Conservation (phyloP, 2,113 vertebrate species). For the human (Homo sapiens) region DNA sequence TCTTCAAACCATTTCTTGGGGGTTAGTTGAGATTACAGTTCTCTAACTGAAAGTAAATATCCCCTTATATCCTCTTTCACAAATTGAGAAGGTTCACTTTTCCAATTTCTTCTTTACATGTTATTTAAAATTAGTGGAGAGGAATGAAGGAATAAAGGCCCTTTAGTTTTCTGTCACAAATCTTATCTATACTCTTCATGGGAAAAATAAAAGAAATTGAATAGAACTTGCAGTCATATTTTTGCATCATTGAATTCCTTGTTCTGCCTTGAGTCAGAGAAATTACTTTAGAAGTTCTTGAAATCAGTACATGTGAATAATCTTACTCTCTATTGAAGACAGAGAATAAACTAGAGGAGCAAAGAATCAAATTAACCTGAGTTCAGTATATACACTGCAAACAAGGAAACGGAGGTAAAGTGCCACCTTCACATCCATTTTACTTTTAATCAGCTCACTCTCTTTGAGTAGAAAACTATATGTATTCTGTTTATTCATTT, state of each 20-base stretch:
- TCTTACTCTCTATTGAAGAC: background rate
- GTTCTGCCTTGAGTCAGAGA: background rate
- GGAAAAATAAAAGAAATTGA: background rate
- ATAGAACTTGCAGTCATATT: background rate
- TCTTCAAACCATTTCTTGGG: background rate
- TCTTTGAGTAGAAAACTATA: background rate
- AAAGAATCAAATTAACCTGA: background rate
- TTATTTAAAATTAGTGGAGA: constrained; percentile 18
- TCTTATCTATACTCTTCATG: background rate
- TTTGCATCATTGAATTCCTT: background rate
- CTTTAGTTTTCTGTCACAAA: background rate
- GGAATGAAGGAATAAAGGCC: background rate
- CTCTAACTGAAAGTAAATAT: background rate
- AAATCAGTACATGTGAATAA: background rate
- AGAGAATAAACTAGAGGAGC: background rate
- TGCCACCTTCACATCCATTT: background rate
- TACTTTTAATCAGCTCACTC: background rate
- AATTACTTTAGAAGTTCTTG: background rate
- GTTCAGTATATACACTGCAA: background rate
- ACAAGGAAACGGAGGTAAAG: background rate
- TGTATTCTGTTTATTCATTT: background rate
- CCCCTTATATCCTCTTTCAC: background rate
- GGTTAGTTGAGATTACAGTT: accelerated
- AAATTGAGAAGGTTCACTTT: background rate
- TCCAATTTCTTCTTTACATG: background rate